These are phyloP conservation scores for Alectoris magna DNA, from an alignment of 2,797 vertebrate species.

Conservation along the genomic window DNA sequence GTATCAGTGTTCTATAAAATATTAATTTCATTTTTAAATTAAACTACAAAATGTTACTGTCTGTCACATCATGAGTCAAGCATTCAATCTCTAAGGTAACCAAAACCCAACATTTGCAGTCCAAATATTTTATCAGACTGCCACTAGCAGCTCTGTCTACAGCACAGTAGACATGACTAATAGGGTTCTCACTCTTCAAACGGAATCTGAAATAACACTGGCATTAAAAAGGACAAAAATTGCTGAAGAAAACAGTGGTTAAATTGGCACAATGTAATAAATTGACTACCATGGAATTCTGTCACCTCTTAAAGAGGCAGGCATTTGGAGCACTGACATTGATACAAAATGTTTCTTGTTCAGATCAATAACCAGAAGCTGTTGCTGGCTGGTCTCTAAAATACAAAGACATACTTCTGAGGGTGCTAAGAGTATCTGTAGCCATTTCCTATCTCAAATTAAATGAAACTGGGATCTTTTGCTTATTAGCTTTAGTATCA, in stretches of 20 bases:
- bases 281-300: not conserved
- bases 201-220: not conserved
- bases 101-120: not conserved
- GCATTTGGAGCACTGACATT: not conserved
- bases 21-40: not conserved
- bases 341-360: not conserved
- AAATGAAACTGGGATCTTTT: not conserved
- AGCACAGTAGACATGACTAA: not conserved
- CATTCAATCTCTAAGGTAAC: not conserved
- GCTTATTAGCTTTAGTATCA: not conserved
- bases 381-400: not conserved
- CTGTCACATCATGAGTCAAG: not conserved
- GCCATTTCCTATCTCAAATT: not conserved
- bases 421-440: not conserved
- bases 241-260: not conserved
- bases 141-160: not conserved
- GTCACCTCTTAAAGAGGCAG: not conserved
- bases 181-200: not conserved
- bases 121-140: not conserved
- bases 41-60: not conserved
- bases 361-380: not conserved
- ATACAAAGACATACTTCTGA: not conserved
- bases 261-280: not conserved
- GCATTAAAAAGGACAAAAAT: not conserved
- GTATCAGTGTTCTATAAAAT: not conserved